phyloP scores from a whole-genome alignment of 2,113 vertebrate genomes.

The Cinclus mexicanus region DNA sequence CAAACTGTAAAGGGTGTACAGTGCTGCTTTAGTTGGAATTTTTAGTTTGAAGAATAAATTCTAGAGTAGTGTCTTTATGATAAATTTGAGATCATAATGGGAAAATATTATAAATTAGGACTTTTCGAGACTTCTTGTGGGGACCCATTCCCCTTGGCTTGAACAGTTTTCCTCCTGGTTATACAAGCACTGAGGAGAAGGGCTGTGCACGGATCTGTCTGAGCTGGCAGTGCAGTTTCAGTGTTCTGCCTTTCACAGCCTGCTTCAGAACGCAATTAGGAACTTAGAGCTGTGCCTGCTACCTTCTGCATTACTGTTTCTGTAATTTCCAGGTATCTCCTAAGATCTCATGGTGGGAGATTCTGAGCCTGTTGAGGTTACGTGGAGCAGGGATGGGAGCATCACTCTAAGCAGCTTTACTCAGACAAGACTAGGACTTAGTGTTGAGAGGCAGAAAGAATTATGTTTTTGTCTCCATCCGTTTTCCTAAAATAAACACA shows the following conservation, averaged over 20 bases:
- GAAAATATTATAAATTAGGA: not conserved
- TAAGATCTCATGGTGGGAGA: not conserved
- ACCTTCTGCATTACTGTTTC: not conserved
- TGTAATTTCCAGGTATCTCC: not conserved
- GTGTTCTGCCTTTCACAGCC: not conserved
- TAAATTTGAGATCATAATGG: not conserved
- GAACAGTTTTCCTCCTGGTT: not conserved
- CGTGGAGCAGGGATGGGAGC: not conserved
- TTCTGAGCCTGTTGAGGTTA: not conserved
- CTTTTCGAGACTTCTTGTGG: not conserved
- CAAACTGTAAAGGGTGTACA: not conserved
- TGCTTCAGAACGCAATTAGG: not conserved
- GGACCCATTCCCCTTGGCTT: not conserved
- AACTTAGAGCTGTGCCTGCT: not conserved
- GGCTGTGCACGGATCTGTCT: fast-evolving
- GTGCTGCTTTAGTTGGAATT: not conserved
- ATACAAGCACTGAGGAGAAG: not conserved
- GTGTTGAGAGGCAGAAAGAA: not conserved
- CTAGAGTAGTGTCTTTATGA: not conserved
- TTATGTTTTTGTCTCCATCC: fast-evolving
- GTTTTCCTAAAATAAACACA: not conserved
- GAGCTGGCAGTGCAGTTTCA: not conserved
- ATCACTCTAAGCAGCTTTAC: not conserved
- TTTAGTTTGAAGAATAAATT: slow-evolving; percentile 5
- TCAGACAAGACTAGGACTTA: not conserved